phyloP scores from a whole-genome alignment of 2,888 invertebrate species.

The Timandra comae region DNA sequence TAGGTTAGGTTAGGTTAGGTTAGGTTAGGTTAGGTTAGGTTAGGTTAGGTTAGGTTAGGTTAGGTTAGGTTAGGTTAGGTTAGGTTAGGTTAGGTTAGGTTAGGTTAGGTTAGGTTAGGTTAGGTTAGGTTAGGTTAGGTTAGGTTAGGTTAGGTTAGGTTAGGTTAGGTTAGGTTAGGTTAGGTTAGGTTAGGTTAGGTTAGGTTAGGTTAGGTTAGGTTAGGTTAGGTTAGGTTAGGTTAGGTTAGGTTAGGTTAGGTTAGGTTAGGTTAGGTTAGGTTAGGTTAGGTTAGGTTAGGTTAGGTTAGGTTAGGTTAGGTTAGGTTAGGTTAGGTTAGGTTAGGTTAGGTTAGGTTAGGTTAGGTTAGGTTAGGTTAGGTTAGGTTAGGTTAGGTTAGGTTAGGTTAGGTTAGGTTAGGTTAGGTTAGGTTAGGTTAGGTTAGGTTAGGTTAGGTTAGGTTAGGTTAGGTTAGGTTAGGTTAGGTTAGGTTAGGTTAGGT shows the following conservation, averaged over 20 bases:
- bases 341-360: constrained; percentile 14
- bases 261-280: constrained; percentile 10
- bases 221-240: constrained; percentile 16
- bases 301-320: constrained; percentile 13
- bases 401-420: constrained; percentile 12
- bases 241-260: constrained; percentile 13
- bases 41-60: constrained; percentile 17
- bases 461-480: no score
- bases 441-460: no score
- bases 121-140: constrained; percentile 14
- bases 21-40: constrained; percentile 17
- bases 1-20: constrained; percentile 14
- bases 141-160: constrained; percentile 13
- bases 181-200: constrained; percentile 15
- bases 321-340: constrained; percentile 13
- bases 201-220: constrained; percentile 17
- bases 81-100: constrained; percentile 20
- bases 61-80: constrained; percentile 21
- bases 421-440: constrained; percentile 6
- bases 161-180: constrained; percentile 15
- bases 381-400: constrained; percentile 12
- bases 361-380: constrained; percentile 12
- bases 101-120: constrained; percentile 20
- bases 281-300: constrained; percentile 8
- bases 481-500: no score